Percentiles rank a stretch among this genome's conserved stretches.
phyloP scores from a whole-genome alignment of 2,888 invertebrate species.

The Lordiphosa fenestrarum region DNA sequence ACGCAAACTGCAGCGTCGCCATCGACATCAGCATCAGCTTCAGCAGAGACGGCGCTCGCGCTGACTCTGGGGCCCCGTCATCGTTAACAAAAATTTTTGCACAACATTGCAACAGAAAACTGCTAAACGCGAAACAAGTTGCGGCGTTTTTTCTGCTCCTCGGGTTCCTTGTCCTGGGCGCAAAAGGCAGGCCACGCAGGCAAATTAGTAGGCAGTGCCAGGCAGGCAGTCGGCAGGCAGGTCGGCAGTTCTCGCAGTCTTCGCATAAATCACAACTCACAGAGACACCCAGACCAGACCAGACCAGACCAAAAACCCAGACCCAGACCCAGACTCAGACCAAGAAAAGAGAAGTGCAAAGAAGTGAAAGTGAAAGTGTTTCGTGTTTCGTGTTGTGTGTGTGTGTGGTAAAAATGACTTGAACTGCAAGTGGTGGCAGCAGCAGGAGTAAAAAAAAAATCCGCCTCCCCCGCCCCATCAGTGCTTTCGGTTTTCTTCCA shows the following conservation, averaged over 20 bases:
- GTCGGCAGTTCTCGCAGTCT: slow-evolving; percentile 65
- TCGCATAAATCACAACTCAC: slow-evolving; percentile 66
- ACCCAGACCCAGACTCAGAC: slow-evolving; percentile 35
- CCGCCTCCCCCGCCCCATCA: neutral
- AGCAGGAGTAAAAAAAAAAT: neutral
- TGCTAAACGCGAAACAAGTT: slow-evolving; percentile 80
- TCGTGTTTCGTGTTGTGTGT: neutral
- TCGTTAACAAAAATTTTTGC: slow-evolving; percentile 72
- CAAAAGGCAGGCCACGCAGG: slow-evolving; percentile 42
- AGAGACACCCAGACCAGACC: slow-evolving; percentile 18
- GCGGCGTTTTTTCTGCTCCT: slow-evolving; percentile 79
- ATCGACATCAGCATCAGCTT: slow-evolving; percentile 41
- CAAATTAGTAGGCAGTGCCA: slow-evolving; percentile 68
- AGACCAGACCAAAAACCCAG: slow-evolving; percentile 2
- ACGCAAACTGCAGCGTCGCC: slow-evolving; percentile 62
- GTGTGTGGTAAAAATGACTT: slow-evolving; percentile 48
- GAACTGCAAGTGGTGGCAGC: slow-evolving; percentile 58
- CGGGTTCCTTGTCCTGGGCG: slow-evolving; percentile 50
- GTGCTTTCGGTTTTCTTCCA: slow-evolving; percentile 1
- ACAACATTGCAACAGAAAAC: slow-evolving; percentile 78
- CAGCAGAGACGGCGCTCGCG: slow-evolving; percentile 36
- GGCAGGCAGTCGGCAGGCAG: slow-evolving; percentile 73
- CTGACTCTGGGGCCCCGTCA: slow-evolving; percentile 64
- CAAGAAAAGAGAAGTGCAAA: slow-evolving; percentile 32
- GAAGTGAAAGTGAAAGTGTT: slow-evolving; percentile 65